Evolutionary conservation across 1,140 invertebrate species (phyloP), one percentile per base, ranked within the genome.

Genomic region (Drosophila erecta): DNA sequence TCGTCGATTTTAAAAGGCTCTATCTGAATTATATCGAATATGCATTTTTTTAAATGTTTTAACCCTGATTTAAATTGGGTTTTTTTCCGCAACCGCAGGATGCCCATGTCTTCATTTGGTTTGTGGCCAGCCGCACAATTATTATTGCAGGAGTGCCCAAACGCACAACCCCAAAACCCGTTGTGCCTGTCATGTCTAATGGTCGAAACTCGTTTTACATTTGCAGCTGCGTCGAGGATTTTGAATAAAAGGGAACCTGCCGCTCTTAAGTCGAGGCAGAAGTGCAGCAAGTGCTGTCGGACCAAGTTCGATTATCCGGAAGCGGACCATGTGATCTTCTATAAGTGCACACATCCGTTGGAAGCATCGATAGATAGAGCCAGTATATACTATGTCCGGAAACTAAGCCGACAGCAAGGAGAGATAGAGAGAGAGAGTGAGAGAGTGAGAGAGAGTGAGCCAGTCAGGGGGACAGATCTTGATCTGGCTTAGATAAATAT

Each of bases 311-410:
- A 65, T 53, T 44, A 35, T 14, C 30, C 47, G n/a, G 35, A 30
- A 24, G n/a, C 22, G 35, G 50, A 49, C 64, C 30, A 71, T 71
- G 67, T 71, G 67, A 71, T 71, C 67, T 49, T 40, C 64, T 57
- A 57, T 71, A 71, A 49, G 41, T 57, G 43, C 64, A 30, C 40
- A 30, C 41, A 33, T 20, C 15, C 15, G 49, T 51, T 35, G n/a
- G 49, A n/a, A 5, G 10, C 7, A 20, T 12, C 17, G 15, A 41
- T 44, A 11, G 41, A 12, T 24, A 53, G 11, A 10, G 35, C 50
- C 49, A 30, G 58, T 56, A 17, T n/a, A 56, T 41, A 57, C 43
- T 33, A 62, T 62, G 59, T 62, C 24, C 17, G 15, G 30, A 41
- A 59, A 62, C 12, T 62, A 2, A 61, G 8, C 17, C 7, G n/a